Evolutionary conservation across 2,113 vertebrate species (phyloP), one percentile per base, ranked within the genome.

Genomic region (Syngnathus scovelli): DNA sequence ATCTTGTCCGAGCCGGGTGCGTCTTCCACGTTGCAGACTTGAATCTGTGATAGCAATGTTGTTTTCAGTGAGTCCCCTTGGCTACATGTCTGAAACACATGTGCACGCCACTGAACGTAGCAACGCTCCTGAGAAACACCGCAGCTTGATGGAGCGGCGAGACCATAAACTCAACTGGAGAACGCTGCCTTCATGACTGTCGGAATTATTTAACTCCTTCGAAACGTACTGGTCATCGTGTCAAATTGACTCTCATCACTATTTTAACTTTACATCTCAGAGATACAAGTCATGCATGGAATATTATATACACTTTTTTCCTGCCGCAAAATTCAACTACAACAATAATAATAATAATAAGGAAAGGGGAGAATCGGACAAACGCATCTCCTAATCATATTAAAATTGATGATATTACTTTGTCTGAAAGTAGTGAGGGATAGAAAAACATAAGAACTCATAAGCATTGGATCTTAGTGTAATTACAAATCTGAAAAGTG

Each of bases 1-100:
- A 84, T 85, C 66, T 79, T 86, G 62, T 77, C 66, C 75, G 54
- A 18, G 16, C 63, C 66, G 0, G 7, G 4, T 36, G 12, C 15
- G 41, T 23, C 36, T 49, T 77, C 83, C 81, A 79, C 78, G 75
- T 83, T 19, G 49, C 76, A 66, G 59, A 10, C 23, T 59, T 64
- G 7, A 18, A 66, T 72, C 39, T 43, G 59, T 76, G 49, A 39
- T 11, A 21, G 10, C 52, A 52, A 66, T 19, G 36, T 66, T 52
- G 37, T 7, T 54, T 5, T 16, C 33, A 36, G 6, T 76, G 64
- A 39, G 65, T 51, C 2, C 66, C 21, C 18, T 77, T 46, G 46
- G 61, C 71, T 82, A 85, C 84, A 87, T 89, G 89, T 81, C 78
- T 68, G 44, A 80, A 72, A 68, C 51, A 74, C 77, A 4, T 55